A percentile compares a stretch with the other conserved stretches of the same genome.
phyloP scores from a whole-genome alignment of 2,797 vertebrate species.

The Luscinia megarhynchos region DNA sequence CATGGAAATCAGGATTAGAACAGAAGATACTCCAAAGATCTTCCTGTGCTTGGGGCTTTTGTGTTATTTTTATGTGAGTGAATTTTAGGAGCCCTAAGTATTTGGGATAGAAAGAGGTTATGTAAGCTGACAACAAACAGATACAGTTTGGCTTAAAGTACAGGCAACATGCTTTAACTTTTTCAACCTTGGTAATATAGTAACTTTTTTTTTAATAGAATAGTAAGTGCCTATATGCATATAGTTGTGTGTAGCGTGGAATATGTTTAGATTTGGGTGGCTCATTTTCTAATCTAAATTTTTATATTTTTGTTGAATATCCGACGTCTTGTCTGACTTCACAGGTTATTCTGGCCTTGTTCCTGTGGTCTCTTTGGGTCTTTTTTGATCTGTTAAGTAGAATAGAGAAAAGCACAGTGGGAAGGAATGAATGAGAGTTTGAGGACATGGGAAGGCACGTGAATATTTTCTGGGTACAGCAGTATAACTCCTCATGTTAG shows the following conservation, averaged over 20 bases:
- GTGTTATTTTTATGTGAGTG: not conserved
- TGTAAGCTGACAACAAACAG: not conserved
- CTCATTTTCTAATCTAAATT: not conserved
- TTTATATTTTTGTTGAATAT: not conserved
- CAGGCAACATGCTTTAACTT: not conserved
- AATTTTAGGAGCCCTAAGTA: not conserved
- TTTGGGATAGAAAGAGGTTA: not conserved
- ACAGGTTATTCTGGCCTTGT: not conserved
- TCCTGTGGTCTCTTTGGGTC: not conserved
- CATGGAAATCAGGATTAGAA: not conserved
- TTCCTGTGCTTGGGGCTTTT: not conserved
- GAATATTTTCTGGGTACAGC: not conserved
- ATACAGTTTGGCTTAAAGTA: not conserved
- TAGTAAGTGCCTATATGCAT: accelerated
- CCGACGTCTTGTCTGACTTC: not conserved
- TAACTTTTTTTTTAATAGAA: not conserved
- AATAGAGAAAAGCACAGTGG: not conserved
- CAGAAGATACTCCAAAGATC: not conserved
- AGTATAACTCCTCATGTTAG: not conserved
- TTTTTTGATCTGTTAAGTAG: not conserved
- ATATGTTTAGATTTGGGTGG: not conserved
- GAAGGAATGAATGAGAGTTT: not conserved
- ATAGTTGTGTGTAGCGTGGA: not conserved
- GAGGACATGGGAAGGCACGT: not conserved
- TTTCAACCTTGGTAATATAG: not conserved